These are phyloP conservation scores for Dolichoris vasculosae DNA, from an alignment of 1,140 invertebrate genomes.

Conservation along the genomic window DNA sequence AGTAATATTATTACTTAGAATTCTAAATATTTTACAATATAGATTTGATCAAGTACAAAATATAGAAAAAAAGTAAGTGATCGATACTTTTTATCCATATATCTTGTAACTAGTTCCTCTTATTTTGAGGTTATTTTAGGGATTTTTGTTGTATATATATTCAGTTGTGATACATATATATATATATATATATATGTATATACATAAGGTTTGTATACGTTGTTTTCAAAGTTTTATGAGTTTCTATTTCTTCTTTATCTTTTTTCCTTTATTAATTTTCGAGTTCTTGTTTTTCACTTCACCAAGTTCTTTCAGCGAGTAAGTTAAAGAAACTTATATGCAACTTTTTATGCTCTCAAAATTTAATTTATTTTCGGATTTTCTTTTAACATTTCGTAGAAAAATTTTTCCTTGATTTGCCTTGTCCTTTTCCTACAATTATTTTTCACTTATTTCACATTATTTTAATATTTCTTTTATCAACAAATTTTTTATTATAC, in stretches of 20 bases:
- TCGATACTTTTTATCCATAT: no score
- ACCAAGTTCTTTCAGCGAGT: background rate
- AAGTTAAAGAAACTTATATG: background rate
- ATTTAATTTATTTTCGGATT: conserved; percentile 18
- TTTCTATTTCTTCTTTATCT: background rate
- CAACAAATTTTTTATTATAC: background rate
- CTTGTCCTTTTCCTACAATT: background rate
- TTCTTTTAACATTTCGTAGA: background rate
- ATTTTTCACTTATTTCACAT: background rate
- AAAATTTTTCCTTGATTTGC: background rate
- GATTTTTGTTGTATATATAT: background rate
- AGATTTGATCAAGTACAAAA: background rate
- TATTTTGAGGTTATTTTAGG: background rate
- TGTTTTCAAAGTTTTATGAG: conserved; percentile 29
- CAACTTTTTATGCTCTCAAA: background rate
- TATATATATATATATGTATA: background rate
- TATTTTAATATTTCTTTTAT: background rate
- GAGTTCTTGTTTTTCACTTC: background rate
- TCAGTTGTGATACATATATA: no score
- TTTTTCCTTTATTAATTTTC: conserved; percentile 29
- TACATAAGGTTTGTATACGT: background rate
- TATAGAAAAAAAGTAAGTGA: no score
- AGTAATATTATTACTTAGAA: background rate
- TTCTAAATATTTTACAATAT: background rate
- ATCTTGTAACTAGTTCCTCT: no score